A percentile compares a stretch with the other conserved stretches of the same genome.
Evolutionary conservation across 35 echinoderm and acorn worm species (phyloP).

Genomic region (Hemicentrotus pulcherrimus): DNA sequence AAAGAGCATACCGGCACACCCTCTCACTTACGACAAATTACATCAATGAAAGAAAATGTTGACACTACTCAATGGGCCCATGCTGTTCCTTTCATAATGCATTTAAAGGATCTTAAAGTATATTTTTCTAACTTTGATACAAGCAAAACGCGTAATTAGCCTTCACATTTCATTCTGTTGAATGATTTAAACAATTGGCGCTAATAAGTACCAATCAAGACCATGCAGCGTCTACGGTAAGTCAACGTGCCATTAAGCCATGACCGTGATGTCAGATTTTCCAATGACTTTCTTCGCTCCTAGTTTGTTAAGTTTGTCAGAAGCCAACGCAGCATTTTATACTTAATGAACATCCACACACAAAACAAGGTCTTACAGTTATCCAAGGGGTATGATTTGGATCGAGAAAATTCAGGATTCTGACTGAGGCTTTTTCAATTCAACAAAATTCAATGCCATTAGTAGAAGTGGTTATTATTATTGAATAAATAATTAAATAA

Average conservation of each 20-base stretch:
- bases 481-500: too few relatives aligned
- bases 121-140: background rate
- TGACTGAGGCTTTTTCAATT: too few relatives aligned
- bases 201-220: background rate
- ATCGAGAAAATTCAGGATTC: too few relatives aligned
- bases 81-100: background rate
- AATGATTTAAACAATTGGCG: background rate
- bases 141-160: background rate
- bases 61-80: background rate
- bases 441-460: too few relatives aligned
- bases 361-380: too few relatives aligned
- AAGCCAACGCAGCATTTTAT: background rate
- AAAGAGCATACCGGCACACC: background rate
- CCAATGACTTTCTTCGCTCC: background rate
- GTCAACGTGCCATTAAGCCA: background rate
- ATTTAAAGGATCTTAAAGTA: background rate
- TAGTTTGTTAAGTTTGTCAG: background rate
- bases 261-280: background rate
- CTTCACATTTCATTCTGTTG: background rate
- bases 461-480: too few relatives aligned
- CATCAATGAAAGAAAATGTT: background rate
- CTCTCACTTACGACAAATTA: background rate
- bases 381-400: too few relatives aligned
- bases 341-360: background rate
- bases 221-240: background rate